Base-by-base conservation (phyloP, 2,888 invertebrate species). In the Fabriciana adippe region DNA sequence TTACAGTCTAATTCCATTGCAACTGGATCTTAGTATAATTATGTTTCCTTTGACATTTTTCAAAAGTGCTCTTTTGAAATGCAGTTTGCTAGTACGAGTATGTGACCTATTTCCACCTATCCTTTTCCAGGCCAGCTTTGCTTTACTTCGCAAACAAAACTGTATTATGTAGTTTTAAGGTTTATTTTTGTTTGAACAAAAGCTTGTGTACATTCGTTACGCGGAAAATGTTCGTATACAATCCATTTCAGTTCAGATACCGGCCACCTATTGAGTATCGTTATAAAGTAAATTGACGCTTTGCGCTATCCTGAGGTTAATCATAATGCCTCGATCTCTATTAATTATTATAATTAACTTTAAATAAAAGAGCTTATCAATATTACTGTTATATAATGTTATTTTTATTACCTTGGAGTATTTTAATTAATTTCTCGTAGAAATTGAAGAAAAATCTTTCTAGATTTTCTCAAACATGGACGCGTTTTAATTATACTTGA, bases 31-130 rank as follows among this genome's bases (percentile, higher is more conserved):
- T 67, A 67, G 66, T 70, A 67, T 72, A 70, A 73, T 73, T 72
- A 72, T 67, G 70, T 70, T 69, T 59, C 70, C 64, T 73, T 73
- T 73, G 70, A 72, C 67, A 70, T 64, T 69, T 68, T 72, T 73
- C 63, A 70, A 72, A 70, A 70, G 68, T 61, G 67, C 67, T 64
- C 69, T 68, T 70, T 73, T 67, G 55, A 70, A 63, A 69, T 67
- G 68, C 64, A 67, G 51, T 64, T 71, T 66, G 54, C 64, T 67
- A 35, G 64, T 64, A 54, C 70, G 64, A 35, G 64, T 64, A 54
- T 72, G 64, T 72, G 73, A 73, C 73, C 73, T 66, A 73, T 69
- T 73, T 73, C 16, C 60, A 66, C 70, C 63, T 66, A 70, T 68
- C 70, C 70, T 70, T 69, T 64, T 72, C 55, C 57, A 70, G 61